Conservation (phyloP, 2,113 vertebrate genomes). For the Petromus typicus region DNA sequence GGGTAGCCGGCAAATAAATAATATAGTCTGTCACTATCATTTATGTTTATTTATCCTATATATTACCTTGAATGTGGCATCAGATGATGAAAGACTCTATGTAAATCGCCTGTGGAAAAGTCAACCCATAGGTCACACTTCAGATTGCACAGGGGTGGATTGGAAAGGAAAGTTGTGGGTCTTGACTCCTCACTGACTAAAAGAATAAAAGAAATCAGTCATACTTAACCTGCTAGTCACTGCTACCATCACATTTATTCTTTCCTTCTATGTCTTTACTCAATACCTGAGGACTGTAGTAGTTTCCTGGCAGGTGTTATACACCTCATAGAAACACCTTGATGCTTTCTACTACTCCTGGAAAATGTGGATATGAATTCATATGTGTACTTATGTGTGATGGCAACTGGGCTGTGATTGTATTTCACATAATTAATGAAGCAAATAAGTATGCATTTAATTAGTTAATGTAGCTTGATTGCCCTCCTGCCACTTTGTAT, state of each 20-base stretch:
- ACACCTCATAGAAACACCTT: not conserved
- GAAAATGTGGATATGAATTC: not conserved
- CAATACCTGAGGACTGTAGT: not conserved
- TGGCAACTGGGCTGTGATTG: not conserved
- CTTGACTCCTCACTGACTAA: not conserved
- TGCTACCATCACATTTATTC: not conserved
- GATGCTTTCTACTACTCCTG: not conserved
- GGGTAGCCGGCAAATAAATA: not conserved
- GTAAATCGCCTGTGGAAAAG: not conserved
- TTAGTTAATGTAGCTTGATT: not conserved
- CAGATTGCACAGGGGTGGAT: not conserved
- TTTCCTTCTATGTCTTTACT: not conserved
- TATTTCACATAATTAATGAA: not conserved
- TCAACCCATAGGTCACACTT: not conserved
- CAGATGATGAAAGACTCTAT: not conserved
- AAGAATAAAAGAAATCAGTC: not conserved
- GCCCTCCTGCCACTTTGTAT: not conserved
- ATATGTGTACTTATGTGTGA: not conserved
- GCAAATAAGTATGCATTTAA: not conserved
- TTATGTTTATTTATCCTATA: not conserved
- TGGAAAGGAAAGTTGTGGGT: not conserved
- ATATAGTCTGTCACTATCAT: not conserved
- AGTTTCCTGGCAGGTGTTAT: not conserved
- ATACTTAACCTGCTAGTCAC: not conserved
- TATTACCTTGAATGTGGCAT: not conserved